Evolutionary conservation across 2,113 vertebrate species (phyloP), one percentile per base, ranked within the genome.

Genomic region (Marmota monax): DNA sequence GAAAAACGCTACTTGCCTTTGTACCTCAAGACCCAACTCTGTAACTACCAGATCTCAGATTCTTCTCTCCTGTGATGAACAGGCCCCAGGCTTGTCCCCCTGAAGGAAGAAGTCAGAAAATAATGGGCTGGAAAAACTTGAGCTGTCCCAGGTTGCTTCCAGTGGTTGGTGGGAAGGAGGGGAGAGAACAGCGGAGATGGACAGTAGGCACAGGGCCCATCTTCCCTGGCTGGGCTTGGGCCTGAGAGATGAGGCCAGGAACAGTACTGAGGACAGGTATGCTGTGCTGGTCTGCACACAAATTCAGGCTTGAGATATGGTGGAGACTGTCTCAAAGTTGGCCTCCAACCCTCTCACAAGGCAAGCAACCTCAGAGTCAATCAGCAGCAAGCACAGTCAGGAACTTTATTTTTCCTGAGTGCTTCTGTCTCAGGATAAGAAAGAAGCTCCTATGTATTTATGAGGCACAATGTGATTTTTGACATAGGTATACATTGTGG

Each of bases 331-430:
- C 42, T 70, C 29, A 1, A 37, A 73, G 27, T 7, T 45, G 4
- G 22, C n/a, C 1, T 10, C 23, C 12, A 45, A 45, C 22, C 18
- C 10, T 20, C 20, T n/a, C 0, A 0, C 0, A 4, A 12, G 11
- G 29, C 25, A 20, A 51, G 56, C 8, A 25, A 1, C 8, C 56
- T 80, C 83, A 34, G 27, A 53, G 69, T 8, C 8, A 13, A 42
- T 77, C 37, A n/a, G 48, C 69, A 37, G 51, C 1, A 18, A 61
- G 72, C 22, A 34, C 9, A 2, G 5, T 16, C 32, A 14, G 39
- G 72, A 58, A 23, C 20, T 34, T 3, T 34, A 14, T 61, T 82
- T 78, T 69, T 39, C 65, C 63, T 17, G 32, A 92, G 23, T 61
- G 5, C 1, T 94, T 29, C 88, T 86, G 73, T 87, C 61, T 7